Base-by-base conservation (phyloP, 2,888 invertebrate genomes). In the Leucophora obtusa region DNA sequence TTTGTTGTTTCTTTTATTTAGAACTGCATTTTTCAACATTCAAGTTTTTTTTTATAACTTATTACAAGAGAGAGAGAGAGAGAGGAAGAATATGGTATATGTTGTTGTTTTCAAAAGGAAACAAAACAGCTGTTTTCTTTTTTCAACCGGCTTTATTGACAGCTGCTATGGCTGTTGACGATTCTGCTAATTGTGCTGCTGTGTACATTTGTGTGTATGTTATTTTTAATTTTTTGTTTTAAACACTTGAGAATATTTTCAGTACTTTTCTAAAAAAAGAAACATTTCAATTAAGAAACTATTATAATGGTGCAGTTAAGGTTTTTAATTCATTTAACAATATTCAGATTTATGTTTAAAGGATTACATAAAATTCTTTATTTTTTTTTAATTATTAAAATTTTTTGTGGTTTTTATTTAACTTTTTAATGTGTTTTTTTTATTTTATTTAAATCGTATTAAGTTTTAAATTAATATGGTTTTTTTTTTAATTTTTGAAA, bases 101-200 rank as follows among this genome's bases (percentile, higher is more conserved):
- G 66, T 71, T 33, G 15, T 18, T 62, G 24, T 10, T 50, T 24
- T 38, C 38, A 60, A n/a, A n/a, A 74, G 50, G 59, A 78, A 74
- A 33, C 28, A 58, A 63, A 83, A 83, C 83, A 83, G 83, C 82
- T 83, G 86, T 87, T 87, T 87, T n/a, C n/a, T n/a, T 86, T 83
- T 83, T 86, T 83, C 85, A 84, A 86, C 87, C 87, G 87, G 87
- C 86, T 83, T 86, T 84, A 81, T 75, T 84, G 82, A 86, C 87
- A 87, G 86, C 87, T 87, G 86, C 87, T 72, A 66, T 60, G 24
- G 65, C 76, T 78, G 72, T 54, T 79, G 70, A 62, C 53, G 74
- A 74, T 69, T 54, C 68, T 73, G 54, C 75, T 76, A 68, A 62
- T 70, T 76, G 60, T 21, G 47, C 28, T 69, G 68, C 35, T 76